Conservation (phyloP, 2,888 invertebrate genomes). For the Amblyjoppa proteus region DNA sequence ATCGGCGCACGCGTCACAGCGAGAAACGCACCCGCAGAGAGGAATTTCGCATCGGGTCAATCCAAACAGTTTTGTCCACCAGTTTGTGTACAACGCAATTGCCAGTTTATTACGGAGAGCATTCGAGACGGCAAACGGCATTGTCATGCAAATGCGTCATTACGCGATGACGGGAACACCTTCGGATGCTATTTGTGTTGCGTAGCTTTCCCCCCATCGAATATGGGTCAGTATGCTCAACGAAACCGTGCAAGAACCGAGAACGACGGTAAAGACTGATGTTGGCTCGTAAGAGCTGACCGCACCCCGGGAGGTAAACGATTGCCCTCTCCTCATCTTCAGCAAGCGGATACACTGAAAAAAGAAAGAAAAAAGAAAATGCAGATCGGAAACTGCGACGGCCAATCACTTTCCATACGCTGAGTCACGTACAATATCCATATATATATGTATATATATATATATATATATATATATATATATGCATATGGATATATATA, state of each 20-base stretch:
- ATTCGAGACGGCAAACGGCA: not conserved
- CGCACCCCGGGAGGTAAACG: constrained; percentile 60
- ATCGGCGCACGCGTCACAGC: too few relatives aligned
- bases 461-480: too few relatives aligned
- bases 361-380: not conserved
- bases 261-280: constrained; percentile 46
- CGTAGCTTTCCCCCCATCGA: constrained; percentile 11
- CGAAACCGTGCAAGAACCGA: constrained; percentile 16
- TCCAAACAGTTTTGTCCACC: not conserved
- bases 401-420: constrained; percentile 10
- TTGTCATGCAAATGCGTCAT: not conserved
- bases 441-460: too few relatives aligned
- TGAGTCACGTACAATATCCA: not conserved
- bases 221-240: constrained; percentile 60
- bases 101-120: not conserved
- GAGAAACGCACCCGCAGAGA: not conserved
- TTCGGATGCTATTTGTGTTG: constrained; percentile 20
- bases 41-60: not conserved
- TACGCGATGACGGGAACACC: not conserved
- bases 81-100: not conserved
- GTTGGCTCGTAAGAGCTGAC: constrained; percentile 59
- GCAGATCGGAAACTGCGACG: constrained; percentile 8
- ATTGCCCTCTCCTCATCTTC: constrained; percentile 42
- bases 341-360: constrained; percentile 9
- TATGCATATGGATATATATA: too few relatives aligned